Evolutionary conservation across 2,797 vertebrate species (phyloP).

Genomic region (Galaxias olidus): DNA sequence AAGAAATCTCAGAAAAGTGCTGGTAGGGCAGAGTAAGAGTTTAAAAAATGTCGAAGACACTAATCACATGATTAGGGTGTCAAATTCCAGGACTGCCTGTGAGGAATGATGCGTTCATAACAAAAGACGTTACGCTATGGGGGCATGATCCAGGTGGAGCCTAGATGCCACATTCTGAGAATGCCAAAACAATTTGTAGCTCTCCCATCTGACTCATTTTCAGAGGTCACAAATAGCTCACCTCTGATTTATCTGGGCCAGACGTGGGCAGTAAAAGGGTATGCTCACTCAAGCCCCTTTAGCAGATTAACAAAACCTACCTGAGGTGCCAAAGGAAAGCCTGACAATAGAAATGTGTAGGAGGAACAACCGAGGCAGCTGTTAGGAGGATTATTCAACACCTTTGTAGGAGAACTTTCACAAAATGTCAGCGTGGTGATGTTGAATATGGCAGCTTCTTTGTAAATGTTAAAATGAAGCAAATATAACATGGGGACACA

Average conservation of each 20-base stretch:
- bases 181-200: background rate
- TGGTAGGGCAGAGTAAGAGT: background rate
- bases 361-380: slow-evolving; percentile 22
- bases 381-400: background rate
- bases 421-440: background rate
- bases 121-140: background rate
- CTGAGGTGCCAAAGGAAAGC: slow-evolving; percentile 21
- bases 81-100: too few relatives aligned
- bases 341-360: slow-evolving; percentile 24
- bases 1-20: background rate
- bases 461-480: too few relatives aligned
- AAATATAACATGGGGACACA: too few relatives aligned
- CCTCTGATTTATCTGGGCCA: slow-evolving; percentile 21
- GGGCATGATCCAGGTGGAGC: background rate
- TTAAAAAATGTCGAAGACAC: too few relatives aligned
- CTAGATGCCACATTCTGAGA: background rate
- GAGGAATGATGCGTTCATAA: too few relatives aligned
- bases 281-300: slow-evolving; percentile 19
- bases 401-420: background rate
- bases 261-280: slow-evolving; percentile 10
- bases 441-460: too few relatives aligned
- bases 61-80: too few relatives aligned
- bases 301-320: slow-evolving; percentile 25
- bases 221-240: slow-evolving; percentile 14
- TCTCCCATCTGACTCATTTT: slow-evolving; percentile 4